Evolutionary conservation across 2,888 invertebrate species (phyloP).

Genomic region (Drosophila birchii): DNA sequence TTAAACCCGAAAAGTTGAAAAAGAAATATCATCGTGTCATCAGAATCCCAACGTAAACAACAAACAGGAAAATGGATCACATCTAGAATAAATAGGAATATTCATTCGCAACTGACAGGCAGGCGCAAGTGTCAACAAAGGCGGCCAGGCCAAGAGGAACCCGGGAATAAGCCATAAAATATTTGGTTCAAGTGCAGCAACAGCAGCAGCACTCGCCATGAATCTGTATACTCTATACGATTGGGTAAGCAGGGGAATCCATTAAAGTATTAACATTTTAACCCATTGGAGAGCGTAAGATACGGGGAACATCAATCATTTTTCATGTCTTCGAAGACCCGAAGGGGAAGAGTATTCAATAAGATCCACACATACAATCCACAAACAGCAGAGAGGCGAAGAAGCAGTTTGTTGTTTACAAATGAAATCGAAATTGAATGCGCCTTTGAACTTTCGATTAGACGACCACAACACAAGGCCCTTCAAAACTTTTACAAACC

Average conservation of each 20-base stretch:
- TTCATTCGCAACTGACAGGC: conserved; percentile 55
- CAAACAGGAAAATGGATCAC: conserved; percentile 19
- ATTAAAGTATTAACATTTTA: conserved; percentile 35
- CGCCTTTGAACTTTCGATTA: conserved; percentile 70
- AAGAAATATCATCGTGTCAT: conserved; percentile 2
- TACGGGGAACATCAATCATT: conserved; percentile 19
- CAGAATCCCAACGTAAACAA: conserved; percentile 24
- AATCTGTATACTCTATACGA: conserved; percentile 79
- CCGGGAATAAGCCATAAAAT: conserved; percentile 40
- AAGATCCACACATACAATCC: conserved; percentile 10
- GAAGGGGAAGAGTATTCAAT: background rate
- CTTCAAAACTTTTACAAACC: conserved; percentile 6
- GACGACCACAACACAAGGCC: conserved; percentile 40
- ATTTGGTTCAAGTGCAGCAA: conserved; percentile 47
- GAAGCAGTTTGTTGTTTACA: conserved; percentile 30
- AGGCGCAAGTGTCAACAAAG: conserved; percentile 57
- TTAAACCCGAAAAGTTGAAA: conserved; percentile 43
- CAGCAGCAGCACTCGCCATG: conserved; percentile 53
- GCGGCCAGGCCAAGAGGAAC: conserved; percentile 20
- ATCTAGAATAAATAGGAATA: conserved; percentile 24
- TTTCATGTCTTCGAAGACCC: background rate
- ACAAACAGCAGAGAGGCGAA: conserved; percentile 11
- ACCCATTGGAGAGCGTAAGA: conserved; percentile 15
- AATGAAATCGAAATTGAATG: conserved; percentile 44
- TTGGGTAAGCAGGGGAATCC: conserved; percentile 73